Evolutionary conservation across 2,888 invertebrate species (phyloP).

Genomic region (Horisme vitalbata): DNA sequence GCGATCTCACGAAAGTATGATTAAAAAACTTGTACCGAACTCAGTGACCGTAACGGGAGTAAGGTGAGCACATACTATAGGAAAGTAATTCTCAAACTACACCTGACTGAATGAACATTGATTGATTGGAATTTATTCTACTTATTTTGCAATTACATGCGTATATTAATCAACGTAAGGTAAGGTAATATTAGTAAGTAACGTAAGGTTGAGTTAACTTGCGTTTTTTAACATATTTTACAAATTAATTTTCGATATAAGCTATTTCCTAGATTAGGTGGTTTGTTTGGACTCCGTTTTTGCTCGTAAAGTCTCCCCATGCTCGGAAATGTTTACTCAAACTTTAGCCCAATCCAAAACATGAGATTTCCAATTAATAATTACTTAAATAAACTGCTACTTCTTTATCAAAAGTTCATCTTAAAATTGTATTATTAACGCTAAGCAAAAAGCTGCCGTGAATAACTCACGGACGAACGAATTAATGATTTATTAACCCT

Average conservation of each 20-base stretch:
- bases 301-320: slow-evolving; percentile 2
- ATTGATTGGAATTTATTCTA: slow-evolving; percentile 49
- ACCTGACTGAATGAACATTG: slow-evolving; percentile 38
- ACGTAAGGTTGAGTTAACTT: too few relatives aligned
- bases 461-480: slow-evolving; percentile 46
- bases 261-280: too few relatives aligned
- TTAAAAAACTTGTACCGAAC: slow-evolving; percentile 55
- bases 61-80: slow-evolving; percentile 33
- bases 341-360: slow-evolving; percentile 12
- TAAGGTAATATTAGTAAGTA: too few relatives aligned
- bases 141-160: neutral
- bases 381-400: slow-evolving; percentile 30
- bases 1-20: slow-evolving; percentile 53
- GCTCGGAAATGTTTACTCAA: slow-evolving; percentile 13
- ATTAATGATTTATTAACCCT: slow-evolving; percentile 47
- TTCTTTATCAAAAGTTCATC: slow-evolving; percentile 34
- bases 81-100: slow-evolving; percentile 30
- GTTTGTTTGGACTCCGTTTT: too few relatives aligned
- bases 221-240: too few relatives aligned
- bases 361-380: slow-evolving; percentile 29
- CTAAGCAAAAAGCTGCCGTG: slow-evolving; percentile 40
- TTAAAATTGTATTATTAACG: slow-evolving; percentile 36
- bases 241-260: too few relatives aligned
- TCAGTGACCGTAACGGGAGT: slow-evolving; percentile 46
- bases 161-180: too few relatives aligned